Conservation (phyloP, 2,888 invertebrate species). For the Unio delphinus region DNA sequence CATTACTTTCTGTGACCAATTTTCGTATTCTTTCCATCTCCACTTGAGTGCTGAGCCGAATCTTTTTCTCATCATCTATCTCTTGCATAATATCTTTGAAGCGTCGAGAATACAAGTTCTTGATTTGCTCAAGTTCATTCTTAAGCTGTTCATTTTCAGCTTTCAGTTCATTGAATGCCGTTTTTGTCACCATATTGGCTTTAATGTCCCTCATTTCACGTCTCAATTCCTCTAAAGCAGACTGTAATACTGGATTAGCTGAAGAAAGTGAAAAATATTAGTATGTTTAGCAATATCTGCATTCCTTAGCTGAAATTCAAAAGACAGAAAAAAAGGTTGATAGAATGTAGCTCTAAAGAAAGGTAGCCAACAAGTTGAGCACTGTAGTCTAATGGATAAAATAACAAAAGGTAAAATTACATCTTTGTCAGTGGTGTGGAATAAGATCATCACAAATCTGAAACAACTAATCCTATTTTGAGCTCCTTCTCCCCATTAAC, state of each 20-base stretch:
- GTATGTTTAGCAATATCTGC: background rate
- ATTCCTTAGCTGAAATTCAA: no score
- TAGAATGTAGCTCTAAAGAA: no score
- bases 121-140: conserved; percentile 54
- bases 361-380: no score
- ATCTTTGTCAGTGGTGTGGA: no score
- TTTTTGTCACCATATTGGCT: conserved; percentile 74
- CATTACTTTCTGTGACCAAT: conserved; percentile 58
- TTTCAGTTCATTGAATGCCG: conserved; percentile 85
- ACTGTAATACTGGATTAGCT: conserved; percentile 27
- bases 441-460: no score
- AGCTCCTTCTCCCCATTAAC: no score
- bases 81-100: conserved; percentile 65
- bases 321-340: no score
- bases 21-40: conserved; percentile 70
- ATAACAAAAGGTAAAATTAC: no score
- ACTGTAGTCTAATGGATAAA: no score
- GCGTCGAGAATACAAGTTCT: conserved; percentile 50
- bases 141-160: conserved; percentile 62
- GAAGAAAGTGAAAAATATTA: background rate
- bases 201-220: conserved; percentile 53
- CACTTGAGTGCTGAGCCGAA: conserved; percentile 70
- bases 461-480: no score
- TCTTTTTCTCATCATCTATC: conserved; percentile 71
- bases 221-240: conserved; percentile 55